Base-by-base conservation (phyloP, 2,113 vertebrate genomes). In the Tetraodon nigroviridis region DNA sequence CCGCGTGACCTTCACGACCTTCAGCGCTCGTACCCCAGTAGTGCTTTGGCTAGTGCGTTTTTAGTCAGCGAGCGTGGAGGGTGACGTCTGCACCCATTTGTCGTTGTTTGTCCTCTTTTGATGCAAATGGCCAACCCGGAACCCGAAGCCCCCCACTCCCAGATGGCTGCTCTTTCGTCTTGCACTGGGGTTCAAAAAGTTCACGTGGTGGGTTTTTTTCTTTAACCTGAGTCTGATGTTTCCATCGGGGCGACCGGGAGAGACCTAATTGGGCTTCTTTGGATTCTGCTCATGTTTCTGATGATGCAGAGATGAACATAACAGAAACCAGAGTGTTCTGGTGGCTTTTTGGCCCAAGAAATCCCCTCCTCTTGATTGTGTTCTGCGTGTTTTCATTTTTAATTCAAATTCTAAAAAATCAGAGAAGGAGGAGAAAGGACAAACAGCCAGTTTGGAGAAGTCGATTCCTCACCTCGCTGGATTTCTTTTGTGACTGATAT, bases 51-150 rank as follows among this genome's bases (percentile, higher is more conserved):
- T 18, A 48, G 45, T 75, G 18, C 69, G 58, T 62, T 27, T 56
- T 10, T 46, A 14, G 50, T 63, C 41, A 37, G 51, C 24, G 12
- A 21, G 40, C 48, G 29, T 3, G 40, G 51, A 24, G 7, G 32
- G 11, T 11, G 8, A 59, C 49, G 5, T 45, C 18, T 51, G 29
- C 59, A 7, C 58, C 17, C 54, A 16, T 65, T 15, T 61, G 16
- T 55, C 15, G 16, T 20, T 37, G 54, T 13, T 48, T 46, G 45
- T 67, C 22, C 67, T 78, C 51, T 57, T 48, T 63, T 76, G 53
- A 62, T 61, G 69, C 71, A 77, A 78, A 80, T 46, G 24, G 58
- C 44, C 61, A 50, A 65, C 52, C 51, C n/a, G 32, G 24, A 63
- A 50, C 73, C 48, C 57, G 51, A 20, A 49, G n/a, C 58, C 22